Evolutionary conservation across 2,888 invertebrate genomes (phyloP).

Genomic region (Brachyopa scutellaris): DNA sequence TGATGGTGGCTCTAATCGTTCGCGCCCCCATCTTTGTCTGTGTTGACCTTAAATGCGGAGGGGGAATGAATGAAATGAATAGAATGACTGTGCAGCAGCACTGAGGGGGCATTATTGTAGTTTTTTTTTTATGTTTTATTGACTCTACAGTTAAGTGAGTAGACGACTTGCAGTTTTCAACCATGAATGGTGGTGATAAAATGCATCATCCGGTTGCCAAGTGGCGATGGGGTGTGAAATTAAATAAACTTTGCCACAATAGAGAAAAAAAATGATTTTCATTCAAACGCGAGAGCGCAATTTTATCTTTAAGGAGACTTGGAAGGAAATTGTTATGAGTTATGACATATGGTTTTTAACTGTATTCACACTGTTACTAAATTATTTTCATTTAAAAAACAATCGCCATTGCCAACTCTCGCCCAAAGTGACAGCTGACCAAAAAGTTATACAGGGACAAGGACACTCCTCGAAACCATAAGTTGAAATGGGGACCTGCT

Average conservation of each 20-base stretch:
- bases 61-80: conserved; percentile 22
- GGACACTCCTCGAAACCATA: too few relatives aligned
- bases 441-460: too few relatives aligned
- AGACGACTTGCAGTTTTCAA: conserved; percentile 33
- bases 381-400: too few relatives aligned
- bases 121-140: conserved; percentile 28
- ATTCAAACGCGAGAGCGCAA: too few relatives aligned
- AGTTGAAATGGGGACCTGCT: too few relatives aligned
- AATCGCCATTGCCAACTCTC: too few relatives aligned
- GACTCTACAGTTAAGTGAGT: conserved; percentile 44
- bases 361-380: too few relatives aligned
- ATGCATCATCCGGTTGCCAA: conserved; percentile 63
- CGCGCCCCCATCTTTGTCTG: neutral
- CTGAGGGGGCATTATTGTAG: neutral
- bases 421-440: too few relatives aligned
- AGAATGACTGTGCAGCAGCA: conserved; percentile 27
- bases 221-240: conserved; percentile 54
- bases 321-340: too few relatives aligned
- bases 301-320: too few relatives aligned
- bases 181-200: conserved; percentile 48
- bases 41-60: conserved; percentile 45
- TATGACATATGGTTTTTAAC: too few relatives aligned
- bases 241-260: conserved; percentile 53
- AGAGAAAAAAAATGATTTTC: too few relatives aligned
- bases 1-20: conserved; percentile 46